Evolutionary conservation across 1,140 invertebrate species (phyloP), one percentile per base, ranked within the genome.

Genomic region (Lepidurus apus): DNA sequence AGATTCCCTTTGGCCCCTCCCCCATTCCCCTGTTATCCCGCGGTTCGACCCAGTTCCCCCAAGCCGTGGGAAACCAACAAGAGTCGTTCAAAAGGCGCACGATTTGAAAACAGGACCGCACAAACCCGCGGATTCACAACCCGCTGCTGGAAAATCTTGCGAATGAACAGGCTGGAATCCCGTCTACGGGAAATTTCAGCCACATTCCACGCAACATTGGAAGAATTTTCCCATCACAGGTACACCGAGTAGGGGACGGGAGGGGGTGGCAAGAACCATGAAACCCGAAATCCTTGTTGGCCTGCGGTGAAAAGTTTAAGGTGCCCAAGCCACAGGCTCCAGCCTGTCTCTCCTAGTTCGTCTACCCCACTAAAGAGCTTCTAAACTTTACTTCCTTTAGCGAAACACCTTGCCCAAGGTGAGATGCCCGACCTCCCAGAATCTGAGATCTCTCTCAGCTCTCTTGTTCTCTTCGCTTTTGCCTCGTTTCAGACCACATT

Each of bases 351-450:
- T 65, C 53, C 17, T 65, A 65, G 53, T 65, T 65, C 53, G 53
- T 65, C 53, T 65, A 65, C 53, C 53, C 53, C 53, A 65, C 53
- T 65, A 65, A 65, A 65, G 53, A 65, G 53, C 53, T 65, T 65
- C 21, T 65, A 65, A 65, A 65, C 53, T 65, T 65, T 65, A 65
- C 53, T 65, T 65, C 53, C 53, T 65, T 65, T 65, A 65, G 53
- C 53, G 53, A 65, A 65, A 65, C 53, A 65, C 53, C 53, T 65
- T 65, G 53, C 53, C 53, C 53, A 65, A 65, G 53, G 53, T 65
- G 53, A 65, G 53, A 65, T 65, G 53, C 53, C 53, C 53, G 53
- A 65, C 53, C 53, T 65, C 53, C 53, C 53, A 65, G 53, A 65
- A 65, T 65, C 53, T 65, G 21, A 17, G 53, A 65, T 65, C 53